Percentiles rank a stretch among this genome's conserved stretches.
Evolutionary conservation across 2,888 invertebrate species (phyloP).

Genomic region (Listrodromus nycthemerus): DNA sequence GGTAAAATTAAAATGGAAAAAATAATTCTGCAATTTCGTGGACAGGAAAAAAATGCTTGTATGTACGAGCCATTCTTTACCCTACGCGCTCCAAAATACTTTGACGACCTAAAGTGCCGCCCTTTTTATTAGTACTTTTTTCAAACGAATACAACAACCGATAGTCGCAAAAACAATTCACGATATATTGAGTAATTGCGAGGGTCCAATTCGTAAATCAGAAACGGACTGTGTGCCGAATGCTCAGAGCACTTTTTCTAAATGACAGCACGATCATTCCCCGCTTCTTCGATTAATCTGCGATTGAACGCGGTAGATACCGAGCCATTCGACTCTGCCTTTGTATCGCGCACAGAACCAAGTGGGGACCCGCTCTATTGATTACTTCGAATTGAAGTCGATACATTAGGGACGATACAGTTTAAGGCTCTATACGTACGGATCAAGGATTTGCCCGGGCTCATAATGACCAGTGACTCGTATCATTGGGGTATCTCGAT

Average conservation of each 20-base stretch:
- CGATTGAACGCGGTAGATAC: conserved; percentile 38
- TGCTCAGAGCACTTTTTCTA: conserved; percentile 37
- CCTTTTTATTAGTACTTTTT: no score
- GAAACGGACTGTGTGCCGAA: background rate
- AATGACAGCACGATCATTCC: conserved; percentile 48
- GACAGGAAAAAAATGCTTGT: no score
- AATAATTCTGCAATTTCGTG: no score
- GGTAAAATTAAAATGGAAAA: no score
- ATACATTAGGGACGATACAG: conserved; percentile 53
- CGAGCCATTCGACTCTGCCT: conserved; percentile 33
- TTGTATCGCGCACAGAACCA: conserved; percentile 36
- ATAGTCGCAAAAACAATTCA: background rate
- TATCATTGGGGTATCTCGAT: conserved; percentile 29
- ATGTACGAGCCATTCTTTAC: no score
- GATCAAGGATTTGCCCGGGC: conserved; percentile 42
- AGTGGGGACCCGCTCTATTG: conserved; percentile 44
- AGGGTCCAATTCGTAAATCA: conserved; percentile 16
- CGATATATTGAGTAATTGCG: background rate
- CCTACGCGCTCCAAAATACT: no score
- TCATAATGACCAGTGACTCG: conserved; percentile 49
- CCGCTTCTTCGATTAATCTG: conserved; percentile 22
- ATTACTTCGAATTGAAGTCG: conserved; percentile 50
- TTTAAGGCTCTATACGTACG: conserved; percentile 29
- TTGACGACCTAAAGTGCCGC: no score
- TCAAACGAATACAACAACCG: no score